Evolutionary conservation across 2,113 vertebrate species (phyloP).

Genomic region (Leucosticte australis): DNA sequence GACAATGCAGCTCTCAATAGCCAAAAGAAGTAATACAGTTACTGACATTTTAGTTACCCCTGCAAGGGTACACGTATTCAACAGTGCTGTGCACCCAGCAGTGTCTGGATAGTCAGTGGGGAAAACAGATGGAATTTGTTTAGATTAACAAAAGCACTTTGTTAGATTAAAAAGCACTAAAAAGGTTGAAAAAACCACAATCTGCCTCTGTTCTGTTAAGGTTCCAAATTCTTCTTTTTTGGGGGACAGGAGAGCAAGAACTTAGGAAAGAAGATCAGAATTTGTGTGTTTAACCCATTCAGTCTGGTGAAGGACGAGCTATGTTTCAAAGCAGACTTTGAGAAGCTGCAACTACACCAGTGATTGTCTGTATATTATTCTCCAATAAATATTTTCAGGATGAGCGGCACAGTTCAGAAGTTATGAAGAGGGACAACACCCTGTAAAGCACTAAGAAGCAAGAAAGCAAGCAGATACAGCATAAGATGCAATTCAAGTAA

Average conservation of each 20-base stretch:
- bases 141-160: neutral
- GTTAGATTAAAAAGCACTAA: neutral
- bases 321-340: neutral
- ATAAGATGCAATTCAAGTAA: neutral
- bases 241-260: neutral
- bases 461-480: neutral
- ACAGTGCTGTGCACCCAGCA: neutral
- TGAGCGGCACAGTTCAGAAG: neutral
- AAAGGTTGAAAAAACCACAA: neutral
- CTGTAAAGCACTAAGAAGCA: neutral
- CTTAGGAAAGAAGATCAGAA: neutral
- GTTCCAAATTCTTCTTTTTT: neutral
- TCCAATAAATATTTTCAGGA: neutral
- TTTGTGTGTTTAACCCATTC: neutral
- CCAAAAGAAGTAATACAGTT: neutral
- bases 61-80: neutral
- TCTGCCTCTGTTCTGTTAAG: neutral
- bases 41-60: neutral
- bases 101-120: neutral
- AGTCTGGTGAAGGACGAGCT: neutral
- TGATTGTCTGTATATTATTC: neutral
- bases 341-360: neutral
- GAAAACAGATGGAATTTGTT: neutral
- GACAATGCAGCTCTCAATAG: neutral
- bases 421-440: neutral